Evolutionary conservation across 1,140 invertebrate species (phyloP).

Genomic region (Melanaphis sacchari): DNA sequence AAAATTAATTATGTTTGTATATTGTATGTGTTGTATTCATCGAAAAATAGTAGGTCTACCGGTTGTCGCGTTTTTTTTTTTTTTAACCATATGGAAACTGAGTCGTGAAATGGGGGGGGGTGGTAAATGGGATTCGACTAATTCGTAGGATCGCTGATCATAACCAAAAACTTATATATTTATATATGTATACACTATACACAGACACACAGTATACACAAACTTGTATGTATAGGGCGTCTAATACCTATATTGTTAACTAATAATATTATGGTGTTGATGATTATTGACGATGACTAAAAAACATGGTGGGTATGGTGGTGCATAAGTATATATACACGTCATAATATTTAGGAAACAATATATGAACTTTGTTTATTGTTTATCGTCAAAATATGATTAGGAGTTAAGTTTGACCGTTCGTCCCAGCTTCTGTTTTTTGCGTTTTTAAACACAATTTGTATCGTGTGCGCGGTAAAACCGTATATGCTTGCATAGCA

Average conservation of each 20-base stretch:
- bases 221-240: too few species aligned
- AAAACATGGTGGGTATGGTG: background rate
- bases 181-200: background rate
- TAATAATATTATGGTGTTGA: background rate
- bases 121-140: background rate
- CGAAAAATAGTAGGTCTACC: background rate
- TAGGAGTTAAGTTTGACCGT: too few species aligned
- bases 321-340: background rate
- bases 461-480: background rate
- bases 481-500: background rate
- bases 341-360: background rate
- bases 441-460: background rate
- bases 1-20: background rate
- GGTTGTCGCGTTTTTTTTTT: background rate
- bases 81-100: too few species aligned
- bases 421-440: too few species aligned
- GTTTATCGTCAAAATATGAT: background rate
- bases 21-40: background rate
- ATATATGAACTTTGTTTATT: background rate
- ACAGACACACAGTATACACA: background rate
- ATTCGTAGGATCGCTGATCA: background rate
- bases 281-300: background rate
- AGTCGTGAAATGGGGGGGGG: too few species aligned
- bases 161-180: background rate
- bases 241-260: background rate